Base-by-base conservation (phyloP, 2,888 invertebrate species). In the Cyclophora albipunctata region DNA sequence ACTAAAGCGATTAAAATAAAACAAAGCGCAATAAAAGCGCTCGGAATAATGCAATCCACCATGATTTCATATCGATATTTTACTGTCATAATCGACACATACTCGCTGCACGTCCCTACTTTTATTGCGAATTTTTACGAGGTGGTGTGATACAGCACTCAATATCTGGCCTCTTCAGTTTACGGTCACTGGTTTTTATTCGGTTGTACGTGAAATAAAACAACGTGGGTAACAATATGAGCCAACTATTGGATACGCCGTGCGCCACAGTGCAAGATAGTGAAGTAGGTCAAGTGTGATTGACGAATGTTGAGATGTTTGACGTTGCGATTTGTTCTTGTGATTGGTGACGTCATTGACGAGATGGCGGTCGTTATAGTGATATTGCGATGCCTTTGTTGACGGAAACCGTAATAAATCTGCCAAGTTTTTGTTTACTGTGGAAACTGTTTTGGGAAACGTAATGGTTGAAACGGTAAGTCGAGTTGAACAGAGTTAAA, bases 151-250 rank as follows among this genome's bases (percentile, higher is more conserved):
- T 66, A 71, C 66, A 70, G 71, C 76, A 75, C 78, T 81, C 79
- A 73, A 80, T 82, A 84, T 78, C 78, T 74, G 75, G 71, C 79
- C 81, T 80, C 76, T 72, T 73, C 73, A 67, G 67, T 78, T 79
- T 79, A 78, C 81, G 81, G 82, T 79, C 81, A 79, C 69, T 77
- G 82, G 62, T 68, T 79, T 80, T 81, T 78, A 78, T 81, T 78
- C 71, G 72, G 64, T 63, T 59, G 63, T 53, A 63, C 59, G 67
- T 53, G 63, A 57, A 70, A 71, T 70, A 67, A 73, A 73, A 73
- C 73, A 71, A 66, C 65, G 58, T 55, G 54, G 52, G 34, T 57
- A 53, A 50, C 20, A 51, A 43, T 43, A 34, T 43, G 43, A 43
- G 34, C 43, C 43, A 43, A 43, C 43, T 43, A 43, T 43, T 6